These are phyloP conservation scores for Semibalanus balanoides DNA, from an alignment of 1,140 invertebrate genomes.

Conservation along the genomic window DNA sequence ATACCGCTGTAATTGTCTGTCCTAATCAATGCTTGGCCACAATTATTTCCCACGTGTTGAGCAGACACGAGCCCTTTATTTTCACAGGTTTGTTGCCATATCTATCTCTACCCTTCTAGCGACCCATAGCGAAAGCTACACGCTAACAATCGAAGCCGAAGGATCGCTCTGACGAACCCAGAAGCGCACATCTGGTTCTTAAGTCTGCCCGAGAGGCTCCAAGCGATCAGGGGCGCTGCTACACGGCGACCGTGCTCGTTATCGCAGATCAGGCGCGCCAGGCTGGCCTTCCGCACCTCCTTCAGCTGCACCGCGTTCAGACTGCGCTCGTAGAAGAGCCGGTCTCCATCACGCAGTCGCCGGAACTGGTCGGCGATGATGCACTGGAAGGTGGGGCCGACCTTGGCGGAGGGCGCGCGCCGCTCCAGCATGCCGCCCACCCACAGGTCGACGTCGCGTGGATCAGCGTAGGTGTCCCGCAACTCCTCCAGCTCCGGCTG, in stretches of 20 bases:
- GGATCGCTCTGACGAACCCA: too few relatives aligned
- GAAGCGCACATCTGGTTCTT: too few relatives aligned
- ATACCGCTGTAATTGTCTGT: too few relatives aligned
- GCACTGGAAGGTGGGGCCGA: constrained; percentile 86
- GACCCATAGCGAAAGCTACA: too few relatives aligned
- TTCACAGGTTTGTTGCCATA: too few relatives aligned
- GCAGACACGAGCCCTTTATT: too few relatives aligned
- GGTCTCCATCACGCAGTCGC: constrained; percentile 74
- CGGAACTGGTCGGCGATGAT: constrained; percentile 83
- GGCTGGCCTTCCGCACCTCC: constrained; percentile 61
- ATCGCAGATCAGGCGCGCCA: constrained; percentile 71
- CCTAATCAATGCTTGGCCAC: too few relatives aligned
- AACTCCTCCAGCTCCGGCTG: constrained; percentile 58
- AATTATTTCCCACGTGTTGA: too few relatives aligned
- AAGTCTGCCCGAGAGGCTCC: too few relatives aligned
- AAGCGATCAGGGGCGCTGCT: too few relatives aligned
- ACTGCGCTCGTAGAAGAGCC: constrained; percentile 21
- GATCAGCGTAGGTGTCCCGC: constrained; percentile 76
- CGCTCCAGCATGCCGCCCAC: constrained; percentile 93
- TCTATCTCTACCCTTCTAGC: too few relatives aligned
- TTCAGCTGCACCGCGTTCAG: constrained; percentile 49
- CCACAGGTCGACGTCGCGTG: constrained; percentile 86
- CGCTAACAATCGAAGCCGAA: too few relatives aligned
- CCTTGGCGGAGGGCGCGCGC: constrained; percentile 57
- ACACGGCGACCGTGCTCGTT: constrained; percentile 48